Conservation (phyloP, 92 coral and sea anemone species). For the Pocillopora meandrina region DNA sequence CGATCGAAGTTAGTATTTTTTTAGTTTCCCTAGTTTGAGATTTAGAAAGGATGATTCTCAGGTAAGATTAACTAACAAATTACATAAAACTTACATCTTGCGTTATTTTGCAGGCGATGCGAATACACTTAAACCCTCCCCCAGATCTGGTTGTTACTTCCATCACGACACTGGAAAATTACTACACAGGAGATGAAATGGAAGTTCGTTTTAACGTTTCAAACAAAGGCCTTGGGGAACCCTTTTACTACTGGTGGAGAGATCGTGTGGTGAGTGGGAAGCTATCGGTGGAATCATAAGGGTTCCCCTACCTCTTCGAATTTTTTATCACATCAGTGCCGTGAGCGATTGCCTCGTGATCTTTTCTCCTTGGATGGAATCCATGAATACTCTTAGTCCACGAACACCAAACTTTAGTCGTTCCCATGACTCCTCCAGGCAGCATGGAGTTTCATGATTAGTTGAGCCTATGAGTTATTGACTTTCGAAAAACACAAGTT, state of each 20-base stretch:
- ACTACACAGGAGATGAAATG: slow-evolving; percentile 61
- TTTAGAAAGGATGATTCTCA: too few species aligned
- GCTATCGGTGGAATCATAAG: neutral
- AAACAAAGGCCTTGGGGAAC: slow-evolving; percentile 68
- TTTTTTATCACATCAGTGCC: neutral
- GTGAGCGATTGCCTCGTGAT: neutral
- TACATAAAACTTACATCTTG: neutral
- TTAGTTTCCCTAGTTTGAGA: too few species aligned
- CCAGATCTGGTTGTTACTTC: slow-evolving; percentile 75
- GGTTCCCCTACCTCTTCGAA: neutral
- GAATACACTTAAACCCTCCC: slow-evolving; percentile 72
- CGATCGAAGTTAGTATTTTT: too few species aligned
- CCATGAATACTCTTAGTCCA: too few species aligned
- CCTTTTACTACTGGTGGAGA: slow-evolving; percentile 74
- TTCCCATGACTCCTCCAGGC: too few species aligned
- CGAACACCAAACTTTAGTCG: too few species aligned
- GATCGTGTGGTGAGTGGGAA: slow-evolving; percentile 64
- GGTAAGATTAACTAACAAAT: too few species aligned
- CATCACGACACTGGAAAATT: slow-evolving; percentile 20
- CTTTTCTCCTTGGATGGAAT: too few species aligned
- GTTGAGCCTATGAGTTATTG: too few species aligned
- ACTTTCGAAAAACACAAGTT: too few species aligned
- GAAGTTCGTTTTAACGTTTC: slow-evolving; percentile 55
- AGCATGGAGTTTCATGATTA: too few species aligned
- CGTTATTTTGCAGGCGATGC: slow-evolving; percentile 35